Percentiles rank a stretch among this genome's conserved stretches.
phyloP scores from a whole-genome alignment of 2,888 invertebrate species.

The Dione vanillae region DNA sequence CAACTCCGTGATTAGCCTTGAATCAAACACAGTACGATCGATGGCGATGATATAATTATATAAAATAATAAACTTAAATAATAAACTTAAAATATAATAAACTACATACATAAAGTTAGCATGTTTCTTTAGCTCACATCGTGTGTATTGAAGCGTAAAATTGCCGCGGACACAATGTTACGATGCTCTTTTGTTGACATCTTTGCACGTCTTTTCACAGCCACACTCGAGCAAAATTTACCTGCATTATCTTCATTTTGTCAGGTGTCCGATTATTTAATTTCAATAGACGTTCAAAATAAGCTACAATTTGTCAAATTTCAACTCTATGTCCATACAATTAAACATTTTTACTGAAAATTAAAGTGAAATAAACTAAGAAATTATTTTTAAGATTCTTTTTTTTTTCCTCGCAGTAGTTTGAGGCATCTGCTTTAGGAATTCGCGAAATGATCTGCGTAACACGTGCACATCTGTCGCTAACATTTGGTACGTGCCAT shows the following conservation, averaged over 20 bases:
- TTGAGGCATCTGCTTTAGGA: conserved; percentile 51
- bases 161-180: conserved; percentile 39
- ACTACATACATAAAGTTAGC: not conserved
- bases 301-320: not conserved
- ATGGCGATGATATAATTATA: no score
- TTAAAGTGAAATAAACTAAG: conserved; percentile 1
- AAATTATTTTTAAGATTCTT: conserved; percentile 11
- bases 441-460: conserved; percentile 72
- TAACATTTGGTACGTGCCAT: conserved; percentile 80
- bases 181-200: conserved; percentile 49
- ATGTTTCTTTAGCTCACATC: conserved; percentile 8
- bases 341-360: not conserved
- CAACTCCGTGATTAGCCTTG: no score
- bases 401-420: conserved; percentile 3
- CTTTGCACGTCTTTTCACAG: conserved; percentile 46
- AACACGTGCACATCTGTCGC: conserved; percentile 70
- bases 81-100: not conserved
- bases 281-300: not conserved
- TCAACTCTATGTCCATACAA: not conserved
- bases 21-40: no score
- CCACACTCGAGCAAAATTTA: conserved; percentile 23
- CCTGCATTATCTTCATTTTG: conserved; percentile 43
- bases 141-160: conserved; percentile 46
- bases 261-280: conserved; percentile 44
- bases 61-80: not conserved